These are phyloP conservation scores for Drosophila acutilabella DNA, from an alignment of 2,888 invertebrate species.

Conservation along the genomic window DNA sequence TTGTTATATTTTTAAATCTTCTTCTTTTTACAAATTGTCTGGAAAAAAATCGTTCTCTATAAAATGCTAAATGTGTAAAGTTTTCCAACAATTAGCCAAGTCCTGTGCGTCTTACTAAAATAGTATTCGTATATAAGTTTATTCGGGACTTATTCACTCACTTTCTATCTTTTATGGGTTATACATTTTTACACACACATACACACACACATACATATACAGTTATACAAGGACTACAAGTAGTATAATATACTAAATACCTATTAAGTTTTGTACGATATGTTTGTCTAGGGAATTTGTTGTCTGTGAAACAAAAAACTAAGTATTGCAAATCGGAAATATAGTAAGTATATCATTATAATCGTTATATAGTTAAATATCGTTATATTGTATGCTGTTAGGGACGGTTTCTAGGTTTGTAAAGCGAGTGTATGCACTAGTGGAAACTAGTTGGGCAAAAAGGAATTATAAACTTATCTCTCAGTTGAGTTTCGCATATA, in stretches of 20 bases:
- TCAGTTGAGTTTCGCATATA: conserved; percentile 56
- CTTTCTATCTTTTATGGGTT: conserved; percentile 23
- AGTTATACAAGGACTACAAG: conserved; percentile 30
- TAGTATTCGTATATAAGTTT: conserved; percentile 49
- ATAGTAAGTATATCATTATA: conserved; percentile 31
- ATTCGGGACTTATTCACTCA: conserved; percentile 40
- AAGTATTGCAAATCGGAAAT: conserved; percentile 45
- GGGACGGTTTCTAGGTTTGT: conserved; percentile 79
- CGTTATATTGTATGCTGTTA: conserved; percentile 59
- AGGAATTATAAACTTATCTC: conserved; percentile 50
- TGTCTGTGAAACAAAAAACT: conserved; percentile 35
- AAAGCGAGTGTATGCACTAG: conserved; percentile 73
- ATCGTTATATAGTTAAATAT: conserved; percentile 14
- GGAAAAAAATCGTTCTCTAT: conserved; percentile 74
- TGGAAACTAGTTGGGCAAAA: conserved; percentile 70
- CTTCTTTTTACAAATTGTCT: conserved; percentile 47
- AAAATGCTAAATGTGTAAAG: conserved; percentile 77
- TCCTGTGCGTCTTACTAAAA: conserved; percentile 78
- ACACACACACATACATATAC: conserved; percentile 1
- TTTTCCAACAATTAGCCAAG: conserved; percentile 66
- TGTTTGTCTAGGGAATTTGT: conserved; percentile 82
- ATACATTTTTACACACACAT: conserved; percentile 42
- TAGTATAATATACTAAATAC: conserved; percentile 48
- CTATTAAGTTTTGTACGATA: conserved; percentile 82
- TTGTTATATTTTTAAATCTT: not conserved